Conservation (phyloP, 37 sponge, comb jelly and placozoan genomes). For the Ianthella basta region DNA sequence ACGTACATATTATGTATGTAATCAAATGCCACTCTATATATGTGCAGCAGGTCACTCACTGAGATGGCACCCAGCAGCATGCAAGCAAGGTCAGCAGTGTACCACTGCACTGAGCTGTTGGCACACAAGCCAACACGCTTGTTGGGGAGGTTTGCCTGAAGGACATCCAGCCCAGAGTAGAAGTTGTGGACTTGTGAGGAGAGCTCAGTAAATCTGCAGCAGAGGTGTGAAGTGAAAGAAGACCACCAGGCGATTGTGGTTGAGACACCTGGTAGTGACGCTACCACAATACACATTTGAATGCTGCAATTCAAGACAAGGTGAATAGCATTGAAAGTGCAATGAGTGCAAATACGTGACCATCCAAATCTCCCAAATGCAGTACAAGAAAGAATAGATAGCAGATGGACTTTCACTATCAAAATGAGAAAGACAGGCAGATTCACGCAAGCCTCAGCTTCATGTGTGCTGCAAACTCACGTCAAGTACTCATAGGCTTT, state of each 20-base stretch:
- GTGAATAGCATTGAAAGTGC: no score
- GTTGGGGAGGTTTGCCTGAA: neutral
- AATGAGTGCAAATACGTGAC: no score
- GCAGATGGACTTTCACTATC: no score
- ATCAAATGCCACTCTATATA: no score
- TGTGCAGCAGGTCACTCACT: conserved; percentile 16
- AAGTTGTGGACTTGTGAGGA: conserved; percentile 18
- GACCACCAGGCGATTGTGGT: neutral
- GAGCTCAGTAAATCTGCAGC: conserved; percentile 25
- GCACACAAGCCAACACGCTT: conserved; percentile 34
- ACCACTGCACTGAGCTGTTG: conserved; percentile 41
- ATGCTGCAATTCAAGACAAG: no score
- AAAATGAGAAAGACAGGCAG: neutral
- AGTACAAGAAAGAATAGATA: no score
- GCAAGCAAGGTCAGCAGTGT: conserved; percentile 45
- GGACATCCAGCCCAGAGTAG: conserved; percentile 9
- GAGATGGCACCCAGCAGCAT: conserved; percentile 41
- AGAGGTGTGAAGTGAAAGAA: neutral
- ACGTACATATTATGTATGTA: no score
- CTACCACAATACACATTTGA: no score
- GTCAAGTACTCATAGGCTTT: conserved; percentile 5
- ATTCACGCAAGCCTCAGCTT: neutral
- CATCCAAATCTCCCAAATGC: no score
- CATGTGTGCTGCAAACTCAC: neutral
- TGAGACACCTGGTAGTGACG: neutral